Evolutionary conservation across 2,888 invertebrate species (phyloP).

Genomic region (Ectemnius lituratus): DNA sequence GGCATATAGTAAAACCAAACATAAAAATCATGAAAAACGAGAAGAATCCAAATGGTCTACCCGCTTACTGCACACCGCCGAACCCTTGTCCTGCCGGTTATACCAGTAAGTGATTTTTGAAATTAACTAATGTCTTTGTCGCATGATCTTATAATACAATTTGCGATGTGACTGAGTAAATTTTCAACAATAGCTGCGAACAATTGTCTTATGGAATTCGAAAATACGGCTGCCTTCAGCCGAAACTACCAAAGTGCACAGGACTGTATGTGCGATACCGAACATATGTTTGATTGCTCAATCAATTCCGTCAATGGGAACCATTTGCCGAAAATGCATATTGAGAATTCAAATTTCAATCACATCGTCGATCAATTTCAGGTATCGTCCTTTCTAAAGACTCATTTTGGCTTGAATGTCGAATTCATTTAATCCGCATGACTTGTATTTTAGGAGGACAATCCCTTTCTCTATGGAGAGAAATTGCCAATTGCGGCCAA

Average conservation of each 20-base stretch:
- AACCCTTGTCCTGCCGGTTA: slow-evolving; percentile 99
- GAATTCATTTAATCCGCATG: neutral
- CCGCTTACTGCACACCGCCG: slow-evolving; percentile 99
- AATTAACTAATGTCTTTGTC: too few relatives aligned
- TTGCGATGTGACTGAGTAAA: slow-evolving; percentile 13
- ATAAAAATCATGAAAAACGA: slow-evolving; percentile 85
- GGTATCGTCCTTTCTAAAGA: slow-evolving; percentile 60
- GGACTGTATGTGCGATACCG: slow-evolving; percentile 98
- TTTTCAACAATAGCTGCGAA: slow-evolving; percentile 83
- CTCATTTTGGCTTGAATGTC: too few relatives aligned
- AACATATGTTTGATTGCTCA: slow-evolving; percentile 97
- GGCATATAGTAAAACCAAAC: slow-evolving; percentile 75
- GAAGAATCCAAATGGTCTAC: slow-evolving; percentile 94
- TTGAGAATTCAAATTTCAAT: slow-evolving; percentile 82
- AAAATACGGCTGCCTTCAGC: slow-evolving; percentile 97
- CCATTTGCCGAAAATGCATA: slow-evolving; percentile 65
- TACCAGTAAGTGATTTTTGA: slow-evolving; percentile 80
- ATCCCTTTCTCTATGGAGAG: slow-evolving; percentile 92
- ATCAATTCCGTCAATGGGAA: slow-evolving; percentile 78
- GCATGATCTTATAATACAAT: neutral
- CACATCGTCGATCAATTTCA: slow-evolving; percentile 83
- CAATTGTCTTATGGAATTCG: slow-evolving; percentile 94
- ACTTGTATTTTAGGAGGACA: slow-evolving; percentile 82
- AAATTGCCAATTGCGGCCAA: slow-evolving; percentile 95
- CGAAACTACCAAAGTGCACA: slow-evolving; percentile 94